Conservation (phyloP, 2,888 invertebrate genomes). For the Charanyca ferruginea region DNA sequence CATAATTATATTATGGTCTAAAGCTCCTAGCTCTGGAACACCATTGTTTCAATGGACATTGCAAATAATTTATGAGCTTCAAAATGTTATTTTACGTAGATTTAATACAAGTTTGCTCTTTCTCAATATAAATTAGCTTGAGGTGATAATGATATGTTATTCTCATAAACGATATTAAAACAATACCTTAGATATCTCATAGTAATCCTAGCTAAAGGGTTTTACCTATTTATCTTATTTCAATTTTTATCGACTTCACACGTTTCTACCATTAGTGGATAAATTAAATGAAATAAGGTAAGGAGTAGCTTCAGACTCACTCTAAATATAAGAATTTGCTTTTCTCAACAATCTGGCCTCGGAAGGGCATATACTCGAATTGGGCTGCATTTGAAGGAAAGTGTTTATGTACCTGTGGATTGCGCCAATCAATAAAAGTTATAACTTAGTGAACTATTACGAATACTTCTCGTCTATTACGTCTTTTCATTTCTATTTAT, state of each 20-base stretch:
- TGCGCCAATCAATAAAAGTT: slow-evolving; percentile 83
- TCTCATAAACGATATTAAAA: slow-evolving; percentile 81
- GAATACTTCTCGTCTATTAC: slow-evolving; percentile 25
- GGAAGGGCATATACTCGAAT: slow-evolving; percentile 70
- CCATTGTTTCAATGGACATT: slow-evolving; percentile 67
- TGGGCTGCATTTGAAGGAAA: slow-evolving; percentile 79
- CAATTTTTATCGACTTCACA: slow-evolving; percentile 71
- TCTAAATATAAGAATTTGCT: slow-evolving; percentile 75
- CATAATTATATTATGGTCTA: slow-evolving; percentile 53
- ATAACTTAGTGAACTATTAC: slow-evolving; percentile 45
- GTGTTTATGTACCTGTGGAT: slow-evolving; percentile 86
- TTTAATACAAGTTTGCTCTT: slow-evolving; percentile 78
- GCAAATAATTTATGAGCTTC: slow-evolving; percentile 75
- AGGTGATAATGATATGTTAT: slow-evolving; percentile 81
- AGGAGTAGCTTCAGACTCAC: slow-evolving; percentile 74
- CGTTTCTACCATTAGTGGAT: slow-evolving; percentile 69
- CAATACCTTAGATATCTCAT: slow-evolving; percentile 78
- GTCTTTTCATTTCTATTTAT: slow-evolving; percentile 47
- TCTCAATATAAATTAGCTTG: slow-evolving; percentile 80
- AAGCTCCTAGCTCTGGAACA: slow-evolving; percentile 57
- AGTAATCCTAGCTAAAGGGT: slow-evolving; percentile 75
- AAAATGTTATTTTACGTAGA: slow-evolving; percentile 74
- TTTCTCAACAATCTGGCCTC: slow-evolving; percentile 80
- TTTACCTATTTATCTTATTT: slow-evolving; percentile 78
- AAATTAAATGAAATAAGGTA: slow-evolving; percentile 75